These are phyloP conservation scores for Cardinalis cardinalis DNA, from an alignment of 2,113 vertebrate genomes.

Conservation along the genomic window DNA sequence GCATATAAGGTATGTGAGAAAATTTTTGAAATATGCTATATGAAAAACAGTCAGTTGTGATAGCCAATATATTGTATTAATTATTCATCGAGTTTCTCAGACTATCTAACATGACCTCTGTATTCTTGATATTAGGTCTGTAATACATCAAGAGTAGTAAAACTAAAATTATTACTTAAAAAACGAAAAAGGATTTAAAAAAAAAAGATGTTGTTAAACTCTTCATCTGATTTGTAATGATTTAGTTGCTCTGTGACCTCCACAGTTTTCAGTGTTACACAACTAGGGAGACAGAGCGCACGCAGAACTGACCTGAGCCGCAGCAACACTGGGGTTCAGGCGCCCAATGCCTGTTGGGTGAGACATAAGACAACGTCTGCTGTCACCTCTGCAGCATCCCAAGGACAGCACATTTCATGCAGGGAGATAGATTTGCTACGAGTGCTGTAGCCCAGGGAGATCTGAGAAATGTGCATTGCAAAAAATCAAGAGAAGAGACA, in stretches of 20 bases:
- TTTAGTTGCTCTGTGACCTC: neutral
- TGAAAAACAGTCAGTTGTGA: neutral
- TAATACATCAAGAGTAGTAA: neutral
- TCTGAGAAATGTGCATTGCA: neutral
- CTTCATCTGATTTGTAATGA: neutral
- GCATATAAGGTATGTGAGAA: neutral
- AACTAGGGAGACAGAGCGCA: neutral
- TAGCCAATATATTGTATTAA: neutral
- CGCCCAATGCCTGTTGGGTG: fast-evolving
- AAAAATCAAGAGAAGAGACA: constrained; percentile 19
- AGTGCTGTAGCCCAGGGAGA: neutral
- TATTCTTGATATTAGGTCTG: neutral
- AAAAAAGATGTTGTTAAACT: neutral
- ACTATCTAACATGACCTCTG: neutral
- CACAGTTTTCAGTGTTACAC: neutral
- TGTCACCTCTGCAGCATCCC: neutral
- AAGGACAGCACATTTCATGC: neutral
- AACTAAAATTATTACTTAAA: neutral
- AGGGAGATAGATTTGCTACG: neutral
- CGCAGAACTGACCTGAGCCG: neutral
- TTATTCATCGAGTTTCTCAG: neutral
- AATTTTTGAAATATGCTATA: neutral
- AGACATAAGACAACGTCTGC: neutral
- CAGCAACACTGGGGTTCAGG: neutral
- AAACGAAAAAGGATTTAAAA: neutral